phyloP scores from a whole-genome alignment of 2,888 invertebrate genomes.

The Empis livida region DNA sequence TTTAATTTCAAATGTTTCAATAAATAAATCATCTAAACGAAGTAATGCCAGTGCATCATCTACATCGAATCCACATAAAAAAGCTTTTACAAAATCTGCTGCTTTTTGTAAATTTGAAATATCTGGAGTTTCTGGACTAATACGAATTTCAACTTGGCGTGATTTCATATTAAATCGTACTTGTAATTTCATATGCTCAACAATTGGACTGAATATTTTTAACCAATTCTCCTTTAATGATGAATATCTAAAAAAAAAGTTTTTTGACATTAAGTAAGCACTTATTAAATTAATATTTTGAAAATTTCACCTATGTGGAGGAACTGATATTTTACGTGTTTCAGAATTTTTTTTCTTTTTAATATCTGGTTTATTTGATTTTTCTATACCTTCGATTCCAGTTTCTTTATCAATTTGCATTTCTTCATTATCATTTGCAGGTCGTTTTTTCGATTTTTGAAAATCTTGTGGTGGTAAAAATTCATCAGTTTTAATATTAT shows the following conservation, averaged over 20 bases:
- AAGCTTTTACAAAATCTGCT: constrained; percentile 96
- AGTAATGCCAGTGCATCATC: constrained; percentile 92
- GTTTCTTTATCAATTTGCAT: constrained; percentile 58
- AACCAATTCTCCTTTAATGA: constrained; percentile 95
- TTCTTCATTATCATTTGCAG: constrained; percentile 35
- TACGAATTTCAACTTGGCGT: constrained; percentile 45
- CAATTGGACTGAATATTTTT: constrained; percentile 91
- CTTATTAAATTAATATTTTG: no score
- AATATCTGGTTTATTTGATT: constrained; percentile 34
- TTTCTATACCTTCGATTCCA: constrained; percentile 43
- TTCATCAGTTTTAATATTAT: constrained; percentile 26
- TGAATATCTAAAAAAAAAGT: constrained; percentile 50
- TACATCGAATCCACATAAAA: constrained; percentile 90
- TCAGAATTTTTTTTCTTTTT: constrained; percentile 43
- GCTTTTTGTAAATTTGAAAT: constrained; percentile 90
- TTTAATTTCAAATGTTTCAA: constrained; percentile 93
- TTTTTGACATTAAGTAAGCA: neutral
- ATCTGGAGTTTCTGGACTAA: constrained; percentile 48
- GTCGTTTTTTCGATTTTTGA: constrained; percentile 24
- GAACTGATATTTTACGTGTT: constrained; percentile 72
- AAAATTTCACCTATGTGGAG: constrained; percentile 62
- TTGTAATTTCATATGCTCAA: constrained; percentile 88
- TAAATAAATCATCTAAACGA: constrained; percentile 88
- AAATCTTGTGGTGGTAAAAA: constrained; percentile 18
- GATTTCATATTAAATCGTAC: constrained; percentile 87